Evolutionary conservation across 2,797 vertebrate species (phyloP).

Genomic region (Eulemur rubriventer): DNA sequence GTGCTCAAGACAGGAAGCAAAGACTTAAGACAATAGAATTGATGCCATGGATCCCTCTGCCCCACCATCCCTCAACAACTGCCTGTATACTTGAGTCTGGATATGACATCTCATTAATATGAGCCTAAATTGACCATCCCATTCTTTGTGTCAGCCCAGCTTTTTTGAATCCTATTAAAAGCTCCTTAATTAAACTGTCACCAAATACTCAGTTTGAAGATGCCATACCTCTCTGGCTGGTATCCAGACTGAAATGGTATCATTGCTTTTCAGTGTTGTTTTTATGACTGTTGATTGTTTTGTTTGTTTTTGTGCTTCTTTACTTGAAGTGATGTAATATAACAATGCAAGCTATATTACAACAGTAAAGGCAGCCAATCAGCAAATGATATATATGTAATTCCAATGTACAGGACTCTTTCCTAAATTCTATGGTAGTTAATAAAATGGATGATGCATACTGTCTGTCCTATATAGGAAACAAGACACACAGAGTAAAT

Average conservation of each 20-base stretch:
- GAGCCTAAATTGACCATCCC: not conserved
- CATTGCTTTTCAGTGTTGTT: not conserved
- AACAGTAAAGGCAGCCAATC: not conserved
- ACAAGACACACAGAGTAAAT: not conserved
- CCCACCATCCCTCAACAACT: not conserved
- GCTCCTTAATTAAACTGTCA: not conserved
- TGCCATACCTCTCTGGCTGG: not conserved
- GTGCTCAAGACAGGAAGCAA: not conserved
- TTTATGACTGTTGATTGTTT: not conserved
- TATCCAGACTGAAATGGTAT: not conserved
- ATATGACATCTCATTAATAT: not conserved
- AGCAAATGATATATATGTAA: not conserved
- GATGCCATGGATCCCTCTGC: not conserved
- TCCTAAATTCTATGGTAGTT: not conserved
- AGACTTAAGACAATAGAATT: not conserved
- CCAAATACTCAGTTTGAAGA: not conserved
- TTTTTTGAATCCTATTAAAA: not conserved
- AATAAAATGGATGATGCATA: not conserved
- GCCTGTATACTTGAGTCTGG: not conserved
- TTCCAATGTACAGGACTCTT: not conserved
- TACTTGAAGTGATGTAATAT: not conserved
- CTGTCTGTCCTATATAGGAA: not conserved
- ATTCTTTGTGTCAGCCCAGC: not conserved
- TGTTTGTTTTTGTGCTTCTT: not conserved
- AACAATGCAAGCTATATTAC: not conserved